Percentiles rank a stretch among this genome's conserved stretches.
phyloP scores from a whole-genome alignment of 2,113 vertebrate genomes.

The Columba janthina region DNA sequence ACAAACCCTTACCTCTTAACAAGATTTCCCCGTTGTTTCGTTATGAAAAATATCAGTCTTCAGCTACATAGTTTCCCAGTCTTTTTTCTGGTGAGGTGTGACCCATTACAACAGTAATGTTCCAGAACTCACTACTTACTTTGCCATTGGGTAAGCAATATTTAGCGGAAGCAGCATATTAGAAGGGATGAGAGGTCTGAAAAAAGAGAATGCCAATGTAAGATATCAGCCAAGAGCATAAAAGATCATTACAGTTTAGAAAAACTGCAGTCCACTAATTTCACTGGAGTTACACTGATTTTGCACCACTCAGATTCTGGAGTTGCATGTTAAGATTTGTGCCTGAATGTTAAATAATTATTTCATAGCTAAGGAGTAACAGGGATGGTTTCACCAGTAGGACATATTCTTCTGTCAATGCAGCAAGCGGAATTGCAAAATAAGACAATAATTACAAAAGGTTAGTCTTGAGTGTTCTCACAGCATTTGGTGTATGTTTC shows the following conservation, averaged over 20 bases:
- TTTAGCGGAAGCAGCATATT: conserved; percentile 63
- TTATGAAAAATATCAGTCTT: background rate
- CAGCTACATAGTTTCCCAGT: background rate
- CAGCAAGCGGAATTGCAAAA: background rate
- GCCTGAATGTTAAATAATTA: background rate
- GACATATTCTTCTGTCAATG: background rate
- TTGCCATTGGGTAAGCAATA: conserved; percentile 58
- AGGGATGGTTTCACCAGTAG: background rate
- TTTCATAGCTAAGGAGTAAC: background rate
- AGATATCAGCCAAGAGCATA: background rate
- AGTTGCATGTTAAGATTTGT: background rate
- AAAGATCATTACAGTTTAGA: background rate
- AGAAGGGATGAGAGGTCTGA: conserved; percentile 79
- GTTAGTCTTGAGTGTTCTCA: background rate
- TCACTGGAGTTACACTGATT: background rate
- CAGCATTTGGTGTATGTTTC: background rate
- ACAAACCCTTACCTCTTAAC: background rate
- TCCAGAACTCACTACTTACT: conserved; percentile 76
- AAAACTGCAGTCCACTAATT: background rate
- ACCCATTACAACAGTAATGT: background rate
- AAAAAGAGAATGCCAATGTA: conserved; percentile 24
- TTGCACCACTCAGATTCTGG: background rate
- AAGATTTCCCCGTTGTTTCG: background rate
- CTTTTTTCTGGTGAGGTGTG: background rate
- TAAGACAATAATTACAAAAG: background rate